These are phyloP conservation scores for Bradypus variegatus DNA, from an alignment of 2,797 vertebrate species.

Conservation along the genomic window DNA sequence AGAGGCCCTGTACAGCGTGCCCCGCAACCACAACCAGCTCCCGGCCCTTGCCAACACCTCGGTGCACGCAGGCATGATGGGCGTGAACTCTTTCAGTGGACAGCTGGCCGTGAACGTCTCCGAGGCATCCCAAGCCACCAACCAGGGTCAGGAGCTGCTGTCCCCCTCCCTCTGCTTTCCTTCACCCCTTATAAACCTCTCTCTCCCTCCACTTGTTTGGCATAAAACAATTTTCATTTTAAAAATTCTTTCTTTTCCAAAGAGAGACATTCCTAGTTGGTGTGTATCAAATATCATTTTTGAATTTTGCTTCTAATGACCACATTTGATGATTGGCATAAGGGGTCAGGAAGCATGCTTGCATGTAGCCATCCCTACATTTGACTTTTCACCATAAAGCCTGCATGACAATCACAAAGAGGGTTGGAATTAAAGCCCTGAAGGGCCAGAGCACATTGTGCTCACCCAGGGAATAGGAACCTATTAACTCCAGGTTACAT, in stretches of 20 bases:
- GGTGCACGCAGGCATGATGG: slow-evolving; percentile 94
- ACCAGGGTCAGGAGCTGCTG: slow-evolving; percentile 84
- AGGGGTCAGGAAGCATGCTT: not conserved
- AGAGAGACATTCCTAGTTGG: not conserved
- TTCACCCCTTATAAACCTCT: not conserved
- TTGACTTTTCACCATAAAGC: slow-evolving; percentile 35
- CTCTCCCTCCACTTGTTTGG: not conserved
- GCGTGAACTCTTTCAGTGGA: slow-evolving; percentile 93
- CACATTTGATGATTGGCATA: not conserved
- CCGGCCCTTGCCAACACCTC: slow-evolving; percentile 86
- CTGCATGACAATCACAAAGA: slow-evolving; percentile 23
- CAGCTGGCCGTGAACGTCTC: slow-evolving; percentile 97
- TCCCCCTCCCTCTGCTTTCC: not conserved
- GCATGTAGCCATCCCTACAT: not conserved
- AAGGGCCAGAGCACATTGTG: slow-evolving; percentile 28
- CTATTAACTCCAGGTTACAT: slow-evolving; percentile 42
- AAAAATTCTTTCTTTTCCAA: not conserved
- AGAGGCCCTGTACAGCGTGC: slow-evolving; percentile 94
- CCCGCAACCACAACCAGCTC: slow-evolving; percentile 96
- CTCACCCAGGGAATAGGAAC: slow-evolving; percentile 34
- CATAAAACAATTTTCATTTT: not conserved
- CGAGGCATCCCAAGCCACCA: slow-evolving; percentile 90
- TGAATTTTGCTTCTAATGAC: not conserved
- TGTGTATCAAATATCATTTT: not conserved
- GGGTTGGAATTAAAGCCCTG: slow-evolving; percentile 52